phyloP scores from a whole-genome alignment of 2,797 vertebrate genomes.

The Rhabdomys pumilio region DNA sequence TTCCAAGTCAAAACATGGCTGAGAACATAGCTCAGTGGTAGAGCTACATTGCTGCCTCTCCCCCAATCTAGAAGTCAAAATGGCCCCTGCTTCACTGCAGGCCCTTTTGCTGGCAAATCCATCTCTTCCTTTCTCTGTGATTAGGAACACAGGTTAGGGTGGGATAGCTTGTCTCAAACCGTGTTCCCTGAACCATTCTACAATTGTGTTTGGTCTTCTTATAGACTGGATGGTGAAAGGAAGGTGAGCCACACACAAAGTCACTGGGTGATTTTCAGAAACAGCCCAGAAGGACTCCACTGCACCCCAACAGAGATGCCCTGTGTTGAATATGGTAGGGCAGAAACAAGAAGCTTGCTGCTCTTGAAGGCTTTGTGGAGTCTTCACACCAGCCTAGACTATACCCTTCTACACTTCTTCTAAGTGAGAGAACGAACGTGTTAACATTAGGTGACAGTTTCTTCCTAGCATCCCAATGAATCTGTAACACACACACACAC shows the following conservation, averaged over 20 bases:
- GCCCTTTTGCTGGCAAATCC: constrained; percentile 19
- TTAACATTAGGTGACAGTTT: constrained; percentile 36
- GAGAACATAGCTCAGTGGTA: neutral
- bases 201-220: constrained; percentile 22
- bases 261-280: constrained; percentile 39
- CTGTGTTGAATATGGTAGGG: neutral
- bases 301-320: neutral
- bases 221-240: neutral
- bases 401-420: constrained; percentile 41
- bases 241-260: neutral
- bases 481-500: neutral
- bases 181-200: constrained; percentile 1
- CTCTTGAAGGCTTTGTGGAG: neutral
- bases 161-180: neutral
- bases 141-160: neutral
- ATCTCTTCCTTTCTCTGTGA: constrained; percentile 37
- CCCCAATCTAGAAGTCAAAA: constrained; percentile 6
- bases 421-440: neutral
- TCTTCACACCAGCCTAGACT: neutral
- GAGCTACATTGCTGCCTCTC: too few relatives aligned
- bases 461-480: constrained; percentile 40
- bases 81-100: neutral
- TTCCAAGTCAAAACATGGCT: neutral
- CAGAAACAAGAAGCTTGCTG: neutral
- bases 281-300: neutral